Evolutionary conservation across 2,888 invertebrate genomes (phyloP), one percentile per base, ranked within the genome.

Genomic region (Drosophila falleni): DNA sequence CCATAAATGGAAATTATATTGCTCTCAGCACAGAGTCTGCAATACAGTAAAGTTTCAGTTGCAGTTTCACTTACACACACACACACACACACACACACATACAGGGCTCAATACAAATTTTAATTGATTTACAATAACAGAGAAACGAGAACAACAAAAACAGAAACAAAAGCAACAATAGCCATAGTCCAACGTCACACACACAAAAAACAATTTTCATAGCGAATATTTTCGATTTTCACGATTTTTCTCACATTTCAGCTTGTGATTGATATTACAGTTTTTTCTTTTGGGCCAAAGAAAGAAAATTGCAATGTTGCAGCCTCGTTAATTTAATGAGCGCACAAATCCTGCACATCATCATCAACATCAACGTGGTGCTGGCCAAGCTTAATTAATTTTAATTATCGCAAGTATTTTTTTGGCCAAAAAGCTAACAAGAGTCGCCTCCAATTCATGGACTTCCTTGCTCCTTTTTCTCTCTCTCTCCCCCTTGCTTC

Each of bases 361-460:
- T 44, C 53, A 50, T 31, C 60, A 60, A 31, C 15, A 26, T 47
- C n/a, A 31, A 29, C 26, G 29, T 42, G 76, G 26, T 44, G 0
- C 23, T 23, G 23, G 78, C 76, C 86, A 78, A 80, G 80, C 78
- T 87, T 89, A 88, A 91, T 91, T 90, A 87, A 90, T 90, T 91
- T 91, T 90, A 90, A 91, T 90, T 90, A 90, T 90, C 84, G 29
- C 44, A 62, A 33, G 35, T 35, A 60, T 59, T 55, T 62, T 19
- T 19, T 63, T 58, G 37, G 42, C 50, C 51, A 31, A 53, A 50
- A 70, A 62, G 69, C 55, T 70, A 72, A 75, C 65, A 65, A 75
- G 65, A 46, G 49, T 62, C n/a, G 63, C 67, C 9, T 8, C 11
- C 29, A 29, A 31, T 41, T 29, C 39, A 42, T 31, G n/a, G 16